Base-by-base conservation (phyloP, 2,797 vertebrate species). In the Argyrosomus regius region DNA sequence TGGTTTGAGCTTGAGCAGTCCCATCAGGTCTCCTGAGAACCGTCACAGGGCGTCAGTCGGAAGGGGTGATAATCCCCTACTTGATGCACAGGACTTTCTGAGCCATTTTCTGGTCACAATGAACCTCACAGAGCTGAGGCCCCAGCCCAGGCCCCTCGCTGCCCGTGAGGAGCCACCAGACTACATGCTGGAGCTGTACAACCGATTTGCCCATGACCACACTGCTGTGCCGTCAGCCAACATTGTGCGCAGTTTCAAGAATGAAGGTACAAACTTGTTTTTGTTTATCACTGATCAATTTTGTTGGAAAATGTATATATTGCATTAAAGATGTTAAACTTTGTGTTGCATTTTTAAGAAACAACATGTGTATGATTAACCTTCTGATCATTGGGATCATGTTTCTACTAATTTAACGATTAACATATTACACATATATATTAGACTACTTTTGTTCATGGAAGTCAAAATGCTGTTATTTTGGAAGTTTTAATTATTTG, bases 141-240 rank as follows among this genome's bases (percentile, higher is more conserved):
- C 95, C 22, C 87, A 88, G 45, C 91, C 93, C 0, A 93, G 94
- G 85, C 63, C 83, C 62, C 91, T 26, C 3, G 50, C 74, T 16
- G 90, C 89, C 84, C 96, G 87, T 39, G 93, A 95, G 75, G 96
- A 98, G 72, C 95, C 97, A 0, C 96, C 97, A 18, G 97, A 99
- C 84, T 98, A 97, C 93, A 99, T 99, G 98, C 72, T 98, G 84
- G 97, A 99, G 84, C 96, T 99, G 64, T 99, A 98, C 92, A 95
- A 97, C 84, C 96, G 92, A 66, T 98, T 98, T 59, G 94, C 96
- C 57, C 96, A 91, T 0, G 96, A 98, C 81, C 95, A 89, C 68
- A 95, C 96, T 3, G 95, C 96, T 9, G 94, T 96, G 92, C 97
- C 97, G 0, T 96, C 96, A 0, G 96, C 96, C 75, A 97, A 96